Base-by-base conservation (phyloP, 53 echinoderm and acorn worm genomes). In the Patiria pectinifera region DNA sequence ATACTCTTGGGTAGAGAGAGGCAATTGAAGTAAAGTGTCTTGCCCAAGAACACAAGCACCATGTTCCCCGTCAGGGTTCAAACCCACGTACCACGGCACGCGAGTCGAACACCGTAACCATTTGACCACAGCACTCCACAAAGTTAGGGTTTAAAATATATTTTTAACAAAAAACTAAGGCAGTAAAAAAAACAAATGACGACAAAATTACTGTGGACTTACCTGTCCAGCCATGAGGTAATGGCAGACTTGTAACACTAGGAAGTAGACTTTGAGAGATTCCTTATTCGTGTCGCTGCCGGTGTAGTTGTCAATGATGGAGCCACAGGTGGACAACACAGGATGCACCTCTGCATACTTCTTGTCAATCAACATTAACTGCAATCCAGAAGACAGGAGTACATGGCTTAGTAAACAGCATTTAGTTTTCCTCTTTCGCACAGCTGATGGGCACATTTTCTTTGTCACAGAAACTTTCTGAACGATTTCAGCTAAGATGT, bases 151-250 rank as follows among this genome's bases (percentile, higher is more conserved):
- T 15, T 1, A 15, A 74, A 82, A 4, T 14, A 14, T 5, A 48
- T 45, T 13, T 48, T 66, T 62, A 6, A 74, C 3, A 2, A 74
- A 74, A 23, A 12, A 8, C 43, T 23, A 14, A 16, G 66, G 35
- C 70, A 21, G 11, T 86, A 59, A n/a, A 43, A 16, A 15, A 70
- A 70, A 66, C 76, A 35, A 18, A n/a, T 45, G 71, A 35, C 48
- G 24, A 47, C 45, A 69, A 18, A 14, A 18, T 14, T 4, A 70
- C 26, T 11, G 44, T 2, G 14, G 43, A 23, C 91, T 84, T 92
- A 99, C 99, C 97, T 99, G 97, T 45, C 99, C 99, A 83, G 99
- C 97, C 85, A 97, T 95, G 71, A 99, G 96, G 84, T 96, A 99
- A 88, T 99, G 99, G 78, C 97, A 99, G 87, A 99, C 99, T 93